These are phyloP conservation scores for Frankliniella intonsa DNA, from an alignment of 2,888 invertebrate genomes.

Conservation along the genomic window DNA sequence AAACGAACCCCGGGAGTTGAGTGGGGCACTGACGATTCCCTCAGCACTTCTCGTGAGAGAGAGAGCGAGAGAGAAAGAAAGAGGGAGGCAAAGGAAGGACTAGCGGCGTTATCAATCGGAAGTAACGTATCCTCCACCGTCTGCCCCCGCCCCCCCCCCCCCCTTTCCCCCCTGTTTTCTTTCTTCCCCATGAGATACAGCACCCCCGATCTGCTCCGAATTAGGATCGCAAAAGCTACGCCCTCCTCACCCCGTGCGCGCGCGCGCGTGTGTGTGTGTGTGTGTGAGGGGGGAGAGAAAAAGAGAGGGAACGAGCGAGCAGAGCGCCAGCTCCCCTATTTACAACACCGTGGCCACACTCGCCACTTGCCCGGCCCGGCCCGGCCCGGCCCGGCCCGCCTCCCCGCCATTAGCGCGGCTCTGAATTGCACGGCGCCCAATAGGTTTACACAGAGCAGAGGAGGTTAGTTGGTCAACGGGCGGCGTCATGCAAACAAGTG, in stretches of 20 bases:
- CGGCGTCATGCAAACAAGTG: no score
- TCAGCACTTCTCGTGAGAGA: background rate
- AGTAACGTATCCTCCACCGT: background rate
- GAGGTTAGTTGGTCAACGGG: no score
- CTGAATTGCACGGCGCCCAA: no score
- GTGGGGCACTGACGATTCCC: slow-evolving; percentile 11
- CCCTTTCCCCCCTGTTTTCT: background rate
- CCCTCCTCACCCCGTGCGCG: background rate
- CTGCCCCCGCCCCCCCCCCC: background rate
- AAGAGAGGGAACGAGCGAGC: no score
- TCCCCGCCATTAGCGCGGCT: no score
- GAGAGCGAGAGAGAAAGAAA: background rate
- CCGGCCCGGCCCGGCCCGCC: no score
- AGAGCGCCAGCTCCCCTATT: no score
- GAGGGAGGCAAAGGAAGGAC: background rate
- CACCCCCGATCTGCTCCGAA: background rate
- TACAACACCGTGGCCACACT: no score
- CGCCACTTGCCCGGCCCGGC: no score
- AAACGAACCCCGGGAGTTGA: background rate
- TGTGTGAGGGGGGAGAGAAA: background rate
- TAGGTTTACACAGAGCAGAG: no score
- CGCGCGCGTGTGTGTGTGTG: background rate
- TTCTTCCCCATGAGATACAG: slow-evolving; percentile 18
- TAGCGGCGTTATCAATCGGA: slow-evolving; percentile 1
- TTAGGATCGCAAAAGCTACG: background rate